Percentiles rank a stretch among this genome's conserved stretches.
Evolutionary conservation across 2,797 vertebrate genomes (phyloP).

Genomic region (Triplophysa yarkandensis): DNA sequence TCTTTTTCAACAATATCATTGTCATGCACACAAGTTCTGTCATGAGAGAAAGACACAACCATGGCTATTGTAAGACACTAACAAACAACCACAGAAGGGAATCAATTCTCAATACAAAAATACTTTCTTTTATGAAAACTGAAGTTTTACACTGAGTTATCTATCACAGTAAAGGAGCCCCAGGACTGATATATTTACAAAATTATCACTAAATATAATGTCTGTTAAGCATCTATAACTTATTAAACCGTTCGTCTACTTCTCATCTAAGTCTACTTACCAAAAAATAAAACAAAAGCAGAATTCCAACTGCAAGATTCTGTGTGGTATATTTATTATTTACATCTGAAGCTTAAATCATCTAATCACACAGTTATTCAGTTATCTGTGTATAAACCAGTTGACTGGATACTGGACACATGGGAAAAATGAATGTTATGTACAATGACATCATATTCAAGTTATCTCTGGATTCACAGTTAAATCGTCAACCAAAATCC

Average conservation of each 20-base stretch:
- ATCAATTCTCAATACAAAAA: constrained; percentile 16
- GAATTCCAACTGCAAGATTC: neutral
- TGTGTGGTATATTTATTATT: constrained; percentile 19
- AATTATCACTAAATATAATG: neutral
- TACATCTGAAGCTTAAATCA: constrained; percentile 1
- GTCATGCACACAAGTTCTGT: constrained; percentile 24
- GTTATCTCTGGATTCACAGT: constrained; percentile 33
- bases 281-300: neutral
- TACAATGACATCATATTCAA: constrained; percentile 25
- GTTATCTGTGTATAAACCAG: constrained; percentile 34
- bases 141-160: constrained; percentile 19
- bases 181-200: neutral
- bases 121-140: neutral
- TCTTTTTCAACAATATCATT: no score
- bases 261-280: neutral
- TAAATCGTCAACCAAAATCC: constrained; percentile 4
- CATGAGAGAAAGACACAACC: constrained; percentile 1
- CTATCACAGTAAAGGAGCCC: constrained; percentile 41
- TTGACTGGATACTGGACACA: constrained; percentile 8
- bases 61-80: neutral
- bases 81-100: neutral
- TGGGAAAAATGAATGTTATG: neutral
- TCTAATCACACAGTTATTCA: constrained; percentile 21
- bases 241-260: neutral
- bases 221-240: neutral